Evolutionary conservation across 2,113 vertebrate genomes (phyloP).

Genomic region (Rhinolophus sinicus): DNA sequence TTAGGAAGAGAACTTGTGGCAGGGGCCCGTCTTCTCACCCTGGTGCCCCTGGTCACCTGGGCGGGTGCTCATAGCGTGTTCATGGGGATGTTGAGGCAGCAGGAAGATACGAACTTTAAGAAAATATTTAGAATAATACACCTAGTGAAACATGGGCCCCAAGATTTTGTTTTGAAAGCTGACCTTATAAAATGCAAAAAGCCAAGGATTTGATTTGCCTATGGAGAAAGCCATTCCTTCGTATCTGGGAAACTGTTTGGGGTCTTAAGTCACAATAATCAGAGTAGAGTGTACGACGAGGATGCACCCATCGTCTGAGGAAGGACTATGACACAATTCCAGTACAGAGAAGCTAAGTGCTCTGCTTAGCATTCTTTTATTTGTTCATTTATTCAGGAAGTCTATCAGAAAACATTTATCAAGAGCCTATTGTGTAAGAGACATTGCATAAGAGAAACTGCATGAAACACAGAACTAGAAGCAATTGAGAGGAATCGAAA

Average conservation of each 20-base stretch:
- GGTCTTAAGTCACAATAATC: not conserved
- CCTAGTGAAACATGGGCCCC: not conserved
- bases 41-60: not conserved
- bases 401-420: not conserved
- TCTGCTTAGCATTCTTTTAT: not conserved
- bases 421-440: not conserved
- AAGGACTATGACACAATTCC: not conserved
- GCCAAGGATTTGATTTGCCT: not conserved
- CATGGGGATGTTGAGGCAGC: not conserved
- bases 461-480: not conserved
- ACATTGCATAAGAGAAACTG: not conserved
- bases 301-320: rapidly evolving
- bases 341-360: not conserved
- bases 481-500: not conserved
- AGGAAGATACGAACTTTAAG: not conserved
- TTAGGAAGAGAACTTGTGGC: not conserved
- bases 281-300: not conserved
- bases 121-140: not conserved
- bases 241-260: not conserved
- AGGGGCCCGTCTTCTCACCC: not conserved
- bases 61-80: not conserved
- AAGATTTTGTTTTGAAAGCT: not conserved
- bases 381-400: not conserved
- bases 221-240: not conserved
- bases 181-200: not conserved